Evolutionary conservation across 2,113 vertebrate genomes (phyloP).

Genomic region (Syrrhaptes paradoxus): DNA sequence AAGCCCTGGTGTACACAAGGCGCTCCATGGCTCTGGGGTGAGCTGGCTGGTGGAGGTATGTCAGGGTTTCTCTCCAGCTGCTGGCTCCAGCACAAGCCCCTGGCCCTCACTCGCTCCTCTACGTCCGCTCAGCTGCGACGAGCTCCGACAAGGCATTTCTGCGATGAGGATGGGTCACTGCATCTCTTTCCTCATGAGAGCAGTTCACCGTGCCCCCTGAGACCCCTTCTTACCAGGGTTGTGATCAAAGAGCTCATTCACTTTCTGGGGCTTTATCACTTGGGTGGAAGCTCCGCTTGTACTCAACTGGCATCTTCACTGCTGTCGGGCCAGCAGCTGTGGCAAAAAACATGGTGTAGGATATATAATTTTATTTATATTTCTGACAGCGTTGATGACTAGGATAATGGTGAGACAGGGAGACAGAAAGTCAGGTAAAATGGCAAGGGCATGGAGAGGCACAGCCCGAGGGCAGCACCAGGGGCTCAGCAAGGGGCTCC

Average conservation of each 20-base stretch:
- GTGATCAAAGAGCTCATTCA: constrained; percentile 16
- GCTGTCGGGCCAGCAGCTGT: neutral
- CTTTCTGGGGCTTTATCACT: neutral
- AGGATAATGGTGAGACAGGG: neutral
- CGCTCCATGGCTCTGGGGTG: neutral
- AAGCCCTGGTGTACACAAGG: neutral
- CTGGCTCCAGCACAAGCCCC: neutral
- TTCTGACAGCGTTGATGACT: neutral
- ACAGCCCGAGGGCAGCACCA: neutral
- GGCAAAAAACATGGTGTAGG: neutral
- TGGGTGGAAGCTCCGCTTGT: neutral
- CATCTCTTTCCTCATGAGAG: neutral
- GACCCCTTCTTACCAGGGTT: neutral
- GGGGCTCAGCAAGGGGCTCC: neutral
- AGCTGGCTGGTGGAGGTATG: neutral
- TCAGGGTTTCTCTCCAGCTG: neutral
- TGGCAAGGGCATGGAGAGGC: neutral
- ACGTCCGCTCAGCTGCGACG: neutral
- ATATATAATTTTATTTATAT: neutral
- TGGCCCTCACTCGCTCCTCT: neutral
- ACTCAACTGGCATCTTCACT: neutral
- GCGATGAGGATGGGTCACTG: constrained; percentile 22
- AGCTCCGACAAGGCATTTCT: neutral
- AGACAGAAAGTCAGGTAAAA: neutral
- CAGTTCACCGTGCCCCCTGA: neutral